These are phyloP conservation scores for Drosophila athabasca DNA, from an alignment of 1,140 invertebrate species.

Conservation along the genomic window DNA sequence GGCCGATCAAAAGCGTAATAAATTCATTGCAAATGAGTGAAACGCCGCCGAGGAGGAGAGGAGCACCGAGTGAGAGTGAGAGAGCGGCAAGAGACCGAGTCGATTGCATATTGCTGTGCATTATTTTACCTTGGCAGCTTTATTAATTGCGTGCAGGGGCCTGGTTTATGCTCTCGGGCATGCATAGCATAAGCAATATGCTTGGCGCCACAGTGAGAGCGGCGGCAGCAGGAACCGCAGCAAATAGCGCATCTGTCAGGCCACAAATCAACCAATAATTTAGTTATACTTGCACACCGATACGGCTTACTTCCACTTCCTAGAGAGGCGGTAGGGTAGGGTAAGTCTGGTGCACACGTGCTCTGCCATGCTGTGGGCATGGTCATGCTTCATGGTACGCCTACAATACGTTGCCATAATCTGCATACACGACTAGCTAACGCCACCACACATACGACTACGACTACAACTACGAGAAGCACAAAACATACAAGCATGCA, in stretches of 20 bases:
- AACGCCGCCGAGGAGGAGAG: constrained; percentile 1
- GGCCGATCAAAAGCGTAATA: constrained; percentile 70
- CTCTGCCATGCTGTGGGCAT: constrained; percentile 29
- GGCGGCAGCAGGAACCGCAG: constrained; percentile 20
- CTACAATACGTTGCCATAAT: constrained; percentile 69
- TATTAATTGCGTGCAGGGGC: constrained; percentile 70
- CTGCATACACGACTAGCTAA: constrained; percentile 53
- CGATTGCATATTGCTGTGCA: constrained; percentile 60
- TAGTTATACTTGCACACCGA: constrained; percentile 42
- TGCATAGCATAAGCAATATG: constrained; percentile 26
- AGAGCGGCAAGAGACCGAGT: constrained; percentile 9
- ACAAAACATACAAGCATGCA: not conserved
- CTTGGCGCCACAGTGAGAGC: constrained; percentile 60
- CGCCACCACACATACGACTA: constrained; percentile 17
- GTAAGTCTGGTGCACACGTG: constrained; percentile 66
- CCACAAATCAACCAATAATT: constrained; percentile 68
- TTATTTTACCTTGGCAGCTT: constrained; percentile 78
- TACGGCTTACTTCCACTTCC: constrained; percentile 54
- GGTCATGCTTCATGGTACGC: constrained; percentile 68
- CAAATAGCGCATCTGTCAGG: constrained; percentile 63
- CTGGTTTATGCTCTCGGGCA: constrained; percentile 52
- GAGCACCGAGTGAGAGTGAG: not conserved
- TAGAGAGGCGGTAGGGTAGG: not conserved
- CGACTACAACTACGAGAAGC: not conserved
- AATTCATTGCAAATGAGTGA: constrained; percentile 57